Evolutionary conservation across 2,797 vertebrate species (phyloP).

Genomic region (Gallirallus australis): DNA sequence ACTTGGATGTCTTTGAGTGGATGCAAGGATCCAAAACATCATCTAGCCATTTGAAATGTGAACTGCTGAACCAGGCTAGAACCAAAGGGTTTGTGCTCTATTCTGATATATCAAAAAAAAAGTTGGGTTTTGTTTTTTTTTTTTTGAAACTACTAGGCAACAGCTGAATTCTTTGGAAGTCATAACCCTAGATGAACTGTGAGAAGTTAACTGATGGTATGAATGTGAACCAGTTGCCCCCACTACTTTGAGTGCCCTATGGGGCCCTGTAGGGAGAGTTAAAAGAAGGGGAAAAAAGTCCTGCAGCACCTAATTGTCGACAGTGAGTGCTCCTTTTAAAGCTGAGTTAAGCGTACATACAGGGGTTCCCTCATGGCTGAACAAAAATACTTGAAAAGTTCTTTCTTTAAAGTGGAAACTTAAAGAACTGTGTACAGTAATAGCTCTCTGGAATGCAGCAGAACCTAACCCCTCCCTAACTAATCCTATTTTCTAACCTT

Average conservation of each 20-base stretch:
- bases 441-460: neutral
- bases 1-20: neutral
- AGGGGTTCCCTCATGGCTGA: neutral
- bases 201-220: neutral
- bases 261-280: neutral
- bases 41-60: neutral
- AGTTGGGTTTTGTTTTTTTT: neutral
- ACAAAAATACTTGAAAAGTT: neutral
- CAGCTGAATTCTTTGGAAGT: neutral
- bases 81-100: neutral
- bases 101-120: neutral
- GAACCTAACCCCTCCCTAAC: neutral
- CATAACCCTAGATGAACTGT: neutral
- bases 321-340: neutral
- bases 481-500: slow-evolving; percentile 34
- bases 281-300: neutral
- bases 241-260: neutral
- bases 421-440: neutral
- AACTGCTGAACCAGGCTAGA: neutral
- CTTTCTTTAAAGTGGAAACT: neutral
- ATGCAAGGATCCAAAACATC: neutral
- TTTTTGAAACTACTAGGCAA: neutral
- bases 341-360: neutral
- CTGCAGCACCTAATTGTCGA: neutral
- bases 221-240: neutral